Base-by-base conservation (phyloP, 2,797 vertebrate species). In the Fistularia commersonii region DNA sequence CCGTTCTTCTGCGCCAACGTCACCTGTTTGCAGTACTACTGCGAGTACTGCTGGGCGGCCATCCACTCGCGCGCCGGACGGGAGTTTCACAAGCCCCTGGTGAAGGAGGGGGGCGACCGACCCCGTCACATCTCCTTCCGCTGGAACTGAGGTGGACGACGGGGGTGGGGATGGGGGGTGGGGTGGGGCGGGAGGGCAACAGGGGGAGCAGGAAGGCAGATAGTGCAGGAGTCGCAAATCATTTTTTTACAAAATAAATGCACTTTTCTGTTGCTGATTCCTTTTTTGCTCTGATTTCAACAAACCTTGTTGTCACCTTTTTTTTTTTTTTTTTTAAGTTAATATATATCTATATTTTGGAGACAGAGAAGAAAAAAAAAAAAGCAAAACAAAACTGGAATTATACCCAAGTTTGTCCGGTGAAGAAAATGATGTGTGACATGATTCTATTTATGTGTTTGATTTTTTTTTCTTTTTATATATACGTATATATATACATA, bases 21-120 rank as follows among this genome's bases (percentile, higher is more conserved):
- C 88, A 99, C 97, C 92, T 99, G 97, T 85, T 94, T 99, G 88
- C 97, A 99, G 95, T 99, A 99, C 92, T 99, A 99, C 92, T 99
- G 97, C 91, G 97, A 99, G 93, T 99, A 98, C 92, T 99, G 97
- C 93, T 99, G 97, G 97, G 97, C 97, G 80, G 96, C 96, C 89
- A 99, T 99, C 86, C 97, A 99, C 81, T 98, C 97, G 4, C 95
- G 96, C 0, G 97, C 96, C 69, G 97, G 97, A 72, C 93, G 97
- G 65, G 97, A 99, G 84, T 99, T 99, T 88, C 97, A 99, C 93
- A 99, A 99, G 86, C 97, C 97, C 83, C 93, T 99, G 91, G 97
- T 99, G 82, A 99, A 98, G 90, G 97, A 98, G 88, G 97, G 97
- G 34, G 97, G 96, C 37, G 97, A 98, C 91, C 92, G 96, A 53